phyloP scores from a whole-genome alignment of 2,888 invertebrate species.

The Thysanoteuthis rhombus region DNA sequence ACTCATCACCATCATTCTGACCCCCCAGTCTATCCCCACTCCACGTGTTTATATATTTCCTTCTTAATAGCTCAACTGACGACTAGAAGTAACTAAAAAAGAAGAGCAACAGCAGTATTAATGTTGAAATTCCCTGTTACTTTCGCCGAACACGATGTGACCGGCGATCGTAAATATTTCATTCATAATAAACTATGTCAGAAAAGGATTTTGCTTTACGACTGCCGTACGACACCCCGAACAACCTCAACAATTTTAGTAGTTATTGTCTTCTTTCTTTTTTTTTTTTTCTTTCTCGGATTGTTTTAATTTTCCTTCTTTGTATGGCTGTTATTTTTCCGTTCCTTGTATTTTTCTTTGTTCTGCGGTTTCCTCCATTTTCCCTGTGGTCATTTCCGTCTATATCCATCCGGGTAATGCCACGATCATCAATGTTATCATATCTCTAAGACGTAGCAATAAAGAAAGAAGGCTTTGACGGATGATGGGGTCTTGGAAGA shows the following conservation, averaged over 20 bases:
- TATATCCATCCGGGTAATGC: neutral
- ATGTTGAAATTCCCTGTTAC: neutral
- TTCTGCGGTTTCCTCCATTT: neutral
- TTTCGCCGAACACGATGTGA: neutral
- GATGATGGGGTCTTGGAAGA: neutral
- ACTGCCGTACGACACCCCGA: neutral
- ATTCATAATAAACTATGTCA: constrained; percentile 12
- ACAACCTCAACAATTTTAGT: neutral
- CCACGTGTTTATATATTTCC: neutral
- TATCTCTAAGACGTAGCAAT: neutral
- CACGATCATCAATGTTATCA: neutral
- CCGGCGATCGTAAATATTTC: constrained; percentile 12
- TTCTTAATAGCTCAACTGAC: neutral
- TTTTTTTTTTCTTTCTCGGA: neutral
- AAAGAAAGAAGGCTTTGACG: neutral
- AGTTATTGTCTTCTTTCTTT: neutral
- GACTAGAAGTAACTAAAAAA: neutral
- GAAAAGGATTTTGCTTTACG: constrained; percentile 12
- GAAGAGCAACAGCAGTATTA: neutral
- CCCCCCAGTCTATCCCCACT: neutral
- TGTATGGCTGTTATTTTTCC: neutral
- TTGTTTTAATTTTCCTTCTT: neutral
- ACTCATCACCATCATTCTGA: neutral
- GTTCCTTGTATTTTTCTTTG: neutral
- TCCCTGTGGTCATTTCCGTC: neutral